Evolutionary conservation across 2,888 invertebrate species (phyloP).

Genomic region (Dicyrtomina minuta): DNA sequence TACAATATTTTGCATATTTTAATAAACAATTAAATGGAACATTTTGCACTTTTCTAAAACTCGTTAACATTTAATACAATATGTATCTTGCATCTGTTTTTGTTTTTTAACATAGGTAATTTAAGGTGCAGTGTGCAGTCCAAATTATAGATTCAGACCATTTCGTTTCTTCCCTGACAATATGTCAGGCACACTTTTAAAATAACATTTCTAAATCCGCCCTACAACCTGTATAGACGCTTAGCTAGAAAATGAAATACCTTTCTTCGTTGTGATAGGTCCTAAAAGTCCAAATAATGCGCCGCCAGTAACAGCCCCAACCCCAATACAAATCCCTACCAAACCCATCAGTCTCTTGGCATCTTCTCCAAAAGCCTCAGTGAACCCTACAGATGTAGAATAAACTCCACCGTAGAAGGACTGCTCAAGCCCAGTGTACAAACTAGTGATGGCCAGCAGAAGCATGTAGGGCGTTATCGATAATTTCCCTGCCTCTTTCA

Average conservation of each 20-base stretch:
- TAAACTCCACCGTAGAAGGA: conserved; percentile 25
- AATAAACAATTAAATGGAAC: too few relatives aligned
- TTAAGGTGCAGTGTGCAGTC: too few relatives aligned
- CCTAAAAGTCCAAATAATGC: conserved; percentile 88
- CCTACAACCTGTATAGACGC: too few relatives aligned
- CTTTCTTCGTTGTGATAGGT: conserved; percentile 68
- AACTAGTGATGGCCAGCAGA: conserved; percentile 10
- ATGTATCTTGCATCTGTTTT: too few relatives aligned
- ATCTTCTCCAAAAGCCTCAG: conserved; percentile 70
- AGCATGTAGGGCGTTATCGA: conserved; percentile 79
- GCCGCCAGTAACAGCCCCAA: conserved; percentile 89
- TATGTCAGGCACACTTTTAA: too few relatives aligned
- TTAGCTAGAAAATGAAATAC: too few relatives aligned
- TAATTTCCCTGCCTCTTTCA: conserved; percentile 72
- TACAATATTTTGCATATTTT: neutral
- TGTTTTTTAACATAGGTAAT: too few relatives aligned
- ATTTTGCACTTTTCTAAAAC: too few relatives aligned
- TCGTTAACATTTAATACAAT: too few relatives aligned
- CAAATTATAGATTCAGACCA: too few relatives aligned
- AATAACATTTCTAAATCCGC: too few relatives aligned
- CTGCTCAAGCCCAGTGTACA: conserved; percentile 25
- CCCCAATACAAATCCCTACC: conserved; percentile 89
- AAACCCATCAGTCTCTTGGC: conserved; percentile 86
- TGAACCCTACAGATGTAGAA: conserved; percentile 61
- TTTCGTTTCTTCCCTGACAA: too few relatives aligned